phyloP scores from a whole-genome alignment of 1,140 invertebrate genomes.

The Odontomachus brunneus region DNA sequence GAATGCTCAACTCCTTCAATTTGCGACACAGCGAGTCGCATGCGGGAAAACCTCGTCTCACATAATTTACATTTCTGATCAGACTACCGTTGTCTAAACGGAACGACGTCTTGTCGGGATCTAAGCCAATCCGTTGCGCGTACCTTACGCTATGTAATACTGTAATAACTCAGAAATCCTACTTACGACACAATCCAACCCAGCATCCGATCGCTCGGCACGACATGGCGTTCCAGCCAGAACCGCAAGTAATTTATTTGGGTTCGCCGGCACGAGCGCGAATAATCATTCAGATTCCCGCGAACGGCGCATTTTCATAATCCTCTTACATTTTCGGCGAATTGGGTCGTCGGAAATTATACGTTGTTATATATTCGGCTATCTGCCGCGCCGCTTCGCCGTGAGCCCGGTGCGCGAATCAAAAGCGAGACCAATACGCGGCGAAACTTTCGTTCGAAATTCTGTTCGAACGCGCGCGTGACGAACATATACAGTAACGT shows the following conservation, averaged over 20 bases:
- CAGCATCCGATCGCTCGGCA: slow-evolving; percentile 47
- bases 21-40: background rate
- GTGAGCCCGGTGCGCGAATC: background rate
- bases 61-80: slow-evolving; percentile 50
- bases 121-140: slow-evolving; percentile 46
- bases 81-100: slow-evolving; percentile 7
- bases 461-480: background rate
- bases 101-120: slow-evolving; percentile 14
- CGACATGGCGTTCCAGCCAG: slow-evolving; percentile 24
- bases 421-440: slow-evolving; percentile 14
- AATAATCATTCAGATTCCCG: slow-evolving; percentile 59
- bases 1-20: background rate
- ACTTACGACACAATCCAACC: slow-evolving; percentile 51
- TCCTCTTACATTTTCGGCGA: slow-evolving; percentile 73
- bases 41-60: background rate
- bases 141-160: slow-evolving; percentile 40
- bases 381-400: background rate
- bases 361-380: slow-evolving; percentile 48
- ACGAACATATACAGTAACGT: background rate
- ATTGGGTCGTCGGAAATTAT: slow-evolving; percentile 70
- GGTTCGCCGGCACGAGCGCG: slow-evolving; percentile 43
- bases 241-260: slow-evolving; percentile 60
- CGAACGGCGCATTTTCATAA: slow-evolving; percentile 65
- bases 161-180: slow-evolving; percentile 60
- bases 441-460: slow-evolving; percentile 1